These are phyloP conservation scores for Pyrgus malvae DNA, from an alignment of 2,888 invertebrate genomes.

Conservation along the genomic window DNA sequence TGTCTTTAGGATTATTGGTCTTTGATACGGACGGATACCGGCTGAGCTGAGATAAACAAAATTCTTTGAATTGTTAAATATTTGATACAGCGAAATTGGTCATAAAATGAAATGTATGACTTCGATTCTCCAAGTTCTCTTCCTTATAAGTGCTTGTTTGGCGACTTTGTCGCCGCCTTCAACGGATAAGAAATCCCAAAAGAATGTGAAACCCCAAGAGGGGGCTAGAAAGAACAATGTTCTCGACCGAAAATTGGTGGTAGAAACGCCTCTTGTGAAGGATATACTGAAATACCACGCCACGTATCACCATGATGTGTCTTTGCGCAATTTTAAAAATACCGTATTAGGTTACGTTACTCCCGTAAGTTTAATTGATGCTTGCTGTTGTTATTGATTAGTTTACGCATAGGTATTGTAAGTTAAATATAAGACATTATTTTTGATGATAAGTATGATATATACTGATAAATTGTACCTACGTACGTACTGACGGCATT, in stretches of 20 bases:
- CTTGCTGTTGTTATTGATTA: background rate
- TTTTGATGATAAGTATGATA: too few relatives aligned
- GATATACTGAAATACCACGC: conserved; percentile 90
- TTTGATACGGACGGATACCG: too few relatives aligned
- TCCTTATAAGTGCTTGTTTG: conserved; percentile 62
- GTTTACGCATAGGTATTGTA: too few relatives aligned
- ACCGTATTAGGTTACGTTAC: conserved; percentile 95
- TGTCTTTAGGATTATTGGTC: too few relatives aligned
- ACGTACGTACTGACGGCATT: too few relatives aligned
- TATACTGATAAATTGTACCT: too few relatives aligned
- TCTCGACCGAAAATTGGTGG: conserved; percentile 86
- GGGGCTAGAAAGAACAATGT: conserved; percentile 85
- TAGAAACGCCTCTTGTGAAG: conserved; percentile 84
- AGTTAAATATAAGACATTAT: too few relatives aligned
- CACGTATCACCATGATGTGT: conserved; percentile 87
- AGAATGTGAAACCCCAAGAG: conserved; percentile 70
- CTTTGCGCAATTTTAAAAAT: conserved; percentile 84
- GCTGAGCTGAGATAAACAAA: too few relatives aligned
- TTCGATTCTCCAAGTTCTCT: conserved; percentile 55
- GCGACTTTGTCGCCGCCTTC: conserved; percentile 73
- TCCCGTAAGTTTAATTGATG: conserved; percentile 77
- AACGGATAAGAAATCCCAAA: conserved; percentile 69
- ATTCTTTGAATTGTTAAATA: too few relatives aligned
- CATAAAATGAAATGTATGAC: conserved; percentile 62
- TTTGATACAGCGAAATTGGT: background rate